A percentile compares a stretch with the other conserved stretches of the same genome.
These are phyloP conservation scores for Drosophila sechellia DNA, from an alignment of 1,140 invertebrate species.

Conservation along the genomic window DNA sequence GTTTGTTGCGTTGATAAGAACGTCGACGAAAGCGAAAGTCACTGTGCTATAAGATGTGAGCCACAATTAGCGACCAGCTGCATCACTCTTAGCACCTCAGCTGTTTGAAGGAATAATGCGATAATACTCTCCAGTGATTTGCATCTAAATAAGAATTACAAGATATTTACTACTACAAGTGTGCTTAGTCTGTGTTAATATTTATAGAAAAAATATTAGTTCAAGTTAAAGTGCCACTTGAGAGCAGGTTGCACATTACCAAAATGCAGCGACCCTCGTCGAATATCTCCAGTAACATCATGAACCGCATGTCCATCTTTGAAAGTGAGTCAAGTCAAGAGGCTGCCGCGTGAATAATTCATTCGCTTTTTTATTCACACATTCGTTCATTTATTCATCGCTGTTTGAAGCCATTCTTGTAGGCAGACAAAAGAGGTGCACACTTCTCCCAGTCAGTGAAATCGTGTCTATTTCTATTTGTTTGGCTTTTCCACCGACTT, in stretches of 20 bases:
- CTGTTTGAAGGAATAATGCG: background rate
- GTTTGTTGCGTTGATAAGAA: conserved; percentile 75
- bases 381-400: conserved; percentile 31
- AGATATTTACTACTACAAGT: background rate
- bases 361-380: conserved; percentile 16
- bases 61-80: conserved; percentile 5
- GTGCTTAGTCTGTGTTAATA: background rate
- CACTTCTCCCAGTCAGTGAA: conserved; percentile 21
- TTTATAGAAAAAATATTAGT: background rate
- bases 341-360: conserved; percentile 32
- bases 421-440: conserved; percentile 22
- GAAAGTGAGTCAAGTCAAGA: conserved; percentile 69
- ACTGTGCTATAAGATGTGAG: conserved; percentile 25
- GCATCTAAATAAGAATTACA: background rate
- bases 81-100: conserved; percentile 1
- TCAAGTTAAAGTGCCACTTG: conserved; percentile 1
- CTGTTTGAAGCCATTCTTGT: conserved; percentile 24
- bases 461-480: conserved; percentile 33
- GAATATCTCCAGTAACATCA: conserved; percentile 73
- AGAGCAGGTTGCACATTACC: background rate
- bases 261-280: conserved; percentile 71
- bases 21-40: conserved; percentile 49
- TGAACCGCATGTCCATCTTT: conserved; percentile 79
- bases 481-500: conserved; percentile 20
- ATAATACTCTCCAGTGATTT: conserved; percentile 3